Conservation (phyloP, 2,113 vertebrate species). For the Columbina picui region DNA sequence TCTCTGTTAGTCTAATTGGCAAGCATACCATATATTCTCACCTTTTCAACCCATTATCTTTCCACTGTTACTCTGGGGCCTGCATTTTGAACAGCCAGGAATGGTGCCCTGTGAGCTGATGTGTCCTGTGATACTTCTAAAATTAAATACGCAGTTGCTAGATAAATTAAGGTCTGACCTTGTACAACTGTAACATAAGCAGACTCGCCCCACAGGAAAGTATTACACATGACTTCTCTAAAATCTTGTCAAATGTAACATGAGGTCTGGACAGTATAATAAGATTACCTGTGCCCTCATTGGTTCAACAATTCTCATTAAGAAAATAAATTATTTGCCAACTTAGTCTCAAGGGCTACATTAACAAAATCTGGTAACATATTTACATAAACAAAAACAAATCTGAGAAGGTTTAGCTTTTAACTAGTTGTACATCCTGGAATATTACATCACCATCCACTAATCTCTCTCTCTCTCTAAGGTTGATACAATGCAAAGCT, state of each 20-base stretch:
- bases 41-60: constrained; percentile 78
- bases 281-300: constrained; percentile 59
- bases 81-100: constrained; percentile 75
- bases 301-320: constrained; percentile 63
- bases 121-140: constrained; percentile 79
- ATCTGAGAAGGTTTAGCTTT: not conserved
- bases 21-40: constrained; percentile 72
- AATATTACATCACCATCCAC: not conserved
- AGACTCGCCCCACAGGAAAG: constrained; percentile 57
- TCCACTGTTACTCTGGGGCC: constrained; percentile 72
- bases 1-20: constrained; percentile 30
- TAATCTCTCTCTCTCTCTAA: not conserved
- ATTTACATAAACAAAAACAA: not conserved
- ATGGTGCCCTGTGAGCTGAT: constrained; percentile 61
- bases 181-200: constrained; percentile 76
- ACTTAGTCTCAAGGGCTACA: not conserved
- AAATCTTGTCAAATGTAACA: constrained; percentile 74
- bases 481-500: not conserved
- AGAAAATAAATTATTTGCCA: constrained; percentile 59
- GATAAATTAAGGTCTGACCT: constrained; percentile 87
- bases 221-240: constrained; percentile 76
- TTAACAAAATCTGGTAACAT: not conserved
- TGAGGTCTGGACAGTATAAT: constrained; percentile 40
- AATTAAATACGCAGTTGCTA: constrained; percentile 80
- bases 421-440: not conserved